phyloP scores from a whole-genome alignment of 2,797 vertebrate species.

The Sebastiscus albofasciatus region DNA sequence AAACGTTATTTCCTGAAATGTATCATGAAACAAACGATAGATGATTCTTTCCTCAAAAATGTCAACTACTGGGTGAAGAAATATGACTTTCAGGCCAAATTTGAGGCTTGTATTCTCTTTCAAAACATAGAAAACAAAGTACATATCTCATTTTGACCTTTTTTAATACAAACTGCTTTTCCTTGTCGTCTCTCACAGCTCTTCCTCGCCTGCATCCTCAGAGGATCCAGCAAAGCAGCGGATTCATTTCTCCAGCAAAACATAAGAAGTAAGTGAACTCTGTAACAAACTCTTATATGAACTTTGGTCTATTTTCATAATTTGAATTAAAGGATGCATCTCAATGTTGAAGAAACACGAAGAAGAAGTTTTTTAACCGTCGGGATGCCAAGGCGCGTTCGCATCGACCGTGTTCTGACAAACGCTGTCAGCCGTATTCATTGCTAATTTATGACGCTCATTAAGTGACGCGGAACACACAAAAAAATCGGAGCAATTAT shows the following conservation, averaged over 20 bases:
- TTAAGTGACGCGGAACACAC: conserved; percentile 90
- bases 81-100: neutral
- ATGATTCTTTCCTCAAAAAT: neutral
- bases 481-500: conserved; percentile 93
- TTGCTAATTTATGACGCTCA: conserved; percentile 98
- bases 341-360: neutral
- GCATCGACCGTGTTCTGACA: conserved; percentile 82
- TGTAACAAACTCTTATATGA: neutral
- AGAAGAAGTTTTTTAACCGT: conserved; percentile 30
- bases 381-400: conserved; percentile 58
- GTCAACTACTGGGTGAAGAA: neutral
- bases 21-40: neutral
- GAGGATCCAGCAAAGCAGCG: neutral
- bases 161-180: neutral
- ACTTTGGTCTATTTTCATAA: neutral
- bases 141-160: conserved; percentile 2
- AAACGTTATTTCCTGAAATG: neutral
- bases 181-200: neutral
- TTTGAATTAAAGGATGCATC: neutral
- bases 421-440: conserved; percentile 92
- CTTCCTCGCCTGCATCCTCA: neutral
- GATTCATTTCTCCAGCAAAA: neutral
- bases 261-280: neutral
- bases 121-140: neutral
- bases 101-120: neutral